Evolutionary conservation across 2,113 vertebrate species (phyloP).

Genomic region (Deroptyus accipitrinus): DNA sequence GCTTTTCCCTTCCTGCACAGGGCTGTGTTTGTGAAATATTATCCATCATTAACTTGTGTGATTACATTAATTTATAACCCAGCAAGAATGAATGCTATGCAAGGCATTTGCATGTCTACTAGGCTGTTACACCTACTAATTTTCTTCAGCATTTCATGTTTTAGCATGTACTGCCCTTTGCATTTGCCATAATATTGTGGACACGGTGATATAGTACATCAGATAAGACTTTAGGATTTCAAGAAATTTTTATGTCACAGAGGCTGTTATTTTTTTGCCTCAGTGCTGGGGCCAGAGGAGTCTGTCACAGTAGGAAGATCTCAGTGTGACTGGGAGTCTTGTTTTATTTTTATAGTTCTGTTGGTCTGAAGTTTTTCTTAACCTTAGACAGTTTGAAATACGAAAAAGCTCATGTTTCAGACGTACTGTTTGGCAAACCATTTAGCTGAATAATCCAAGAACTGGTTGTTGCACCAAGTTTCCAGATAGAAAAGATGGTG

Average conservation of each 20-base stretch:
- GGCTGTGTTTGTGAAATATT: not conserved
- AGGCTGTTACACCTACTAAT: conserved; percentile 37
- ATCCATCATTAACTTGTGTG: conserved; percentile 13
- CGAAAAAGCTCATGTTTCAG: not conserved
- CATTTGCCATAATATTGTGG: not conserved
- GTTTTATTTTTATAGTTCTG: conserved; percentile 22
- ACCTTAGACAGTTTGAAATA: not conserved
- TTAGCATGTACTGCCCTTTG: conserved; percentile 7
- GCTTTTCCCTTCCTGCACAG: not conserved
- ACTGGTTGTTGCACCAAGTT: not conserved
- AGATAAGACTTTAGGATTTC: not conserved
- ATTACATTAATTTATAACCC: conserved; percentile 36
- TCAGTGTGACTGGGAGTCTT: conserved; percentile 7
- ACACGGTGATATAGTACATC: not conserved
- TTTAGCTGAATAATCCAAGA: not conserved
- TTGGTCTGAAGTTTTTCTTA: conserved; percentile 14
- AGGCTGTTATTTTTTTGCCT: not conserved
- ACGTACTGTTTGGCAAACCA: not conserved
- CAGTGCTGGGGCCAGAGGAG: not conserved
- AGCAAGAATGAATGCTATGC: conserved; percentile 3
- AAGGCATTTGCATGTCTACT: conserved; percentile 24
- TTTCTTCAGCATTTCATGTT: conserved; percentile 36
- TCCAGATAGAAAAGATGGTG: not conserved
- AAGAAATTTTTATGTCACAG: conserved; percentile 6
- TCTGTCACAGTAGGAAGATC: conserved; percentile 9